Evolutionary conservation across 2,113 vertebrate genomes (phyloP).

Genomic region (Entomyzon cyanotis): DNA sequence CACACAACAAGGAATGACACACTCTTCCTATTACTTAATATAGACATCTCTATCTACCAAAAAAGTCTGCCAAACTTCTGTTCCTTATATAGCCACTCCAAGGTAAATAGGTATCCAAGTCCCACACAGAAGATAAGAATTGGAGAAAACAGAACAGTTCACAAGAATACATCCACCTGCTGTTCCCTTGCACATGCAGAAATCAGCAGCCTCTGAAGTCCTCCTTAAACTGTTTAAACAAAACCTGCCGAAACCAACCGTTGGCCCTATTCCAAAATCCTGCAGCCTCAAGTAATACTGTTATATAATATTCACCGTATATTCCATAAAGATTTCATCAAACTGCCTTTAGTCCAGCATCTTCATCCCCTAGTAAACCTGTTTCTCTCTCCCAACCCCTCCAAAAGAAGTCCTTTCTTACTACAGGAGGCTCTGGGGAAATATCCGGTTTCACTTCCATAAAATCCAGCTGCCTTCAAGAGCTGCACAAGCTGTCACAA

Average conservation of each 20-base stretch:
- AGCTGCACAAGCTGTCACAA: conserved; percentile 10
- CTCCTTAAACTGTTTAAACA: neutral
- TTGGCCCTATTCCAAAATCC: neutral
- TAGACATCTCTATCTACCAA: neutral
- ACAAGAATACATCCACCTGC: neutral
- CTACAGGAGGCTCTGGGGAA: neutral
- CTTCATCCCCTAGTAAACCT: neutral
- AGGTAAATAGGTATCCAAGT: conserved; percentile 6
- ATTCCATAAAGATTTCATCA: neutral
- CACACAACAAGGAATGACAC: neutral
- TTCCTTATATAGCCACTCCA: conserved; percentile 24
- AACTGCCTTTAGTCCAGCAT: neutral
- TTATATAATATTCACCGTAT: neutral
- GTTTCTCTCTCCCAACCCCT: neutral
- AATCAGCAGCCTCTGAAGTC: neutral
- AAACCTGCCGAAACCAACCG: neutral
- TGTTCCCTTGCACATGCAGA: neutral
- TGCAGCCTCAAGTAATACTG: neutral
- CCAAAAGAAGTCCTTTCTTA: neutral
- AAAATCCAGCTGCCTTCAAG: neutral
- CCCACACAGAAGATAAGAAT: neutral
- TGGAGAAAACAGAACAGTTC: neutral
- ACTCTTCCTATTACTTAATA: conserved; percentile 49
- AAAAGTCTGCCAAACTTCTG: neutral
- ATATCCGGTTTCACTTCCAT: neutral